Base-by-base conservation (phyloP, 2,113 vertebrate genomes). In the Festucalex cinctus region DNA sequence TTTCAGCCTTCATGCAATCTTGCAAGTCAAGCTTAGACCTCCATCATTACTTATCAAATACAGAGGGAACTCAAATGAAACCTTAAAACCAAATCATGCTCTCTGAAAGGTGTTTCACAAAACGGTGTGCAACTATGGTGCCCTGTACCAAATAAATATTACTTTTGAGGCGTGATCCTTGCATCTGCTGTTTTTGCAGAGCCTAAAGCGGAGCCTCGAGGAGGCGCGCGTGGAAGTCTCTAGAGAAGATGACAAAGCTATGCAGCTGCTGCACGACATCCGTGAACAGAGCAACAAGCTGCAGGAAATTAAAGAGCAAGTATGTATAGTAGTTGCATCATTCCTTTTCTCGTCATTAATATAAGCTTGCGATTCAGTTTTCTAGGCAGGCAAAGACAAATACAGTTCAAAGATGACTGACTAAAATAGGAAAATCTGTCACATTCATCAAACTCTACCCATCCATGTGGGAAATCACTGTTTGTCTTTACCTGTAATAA, bases 251-350 rank as follows among this genome's bases (percentile, higher is more conserved):
- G 97, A 99, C 90, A 98, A 99, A 88, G 97, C 97, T 53, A 88
- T 99, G 73, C 96, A 99, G 90, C 94, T 99, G 79, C 94, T 99
- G 78, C 96, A 98, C 12, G 97, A 99, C 88, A 99, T 99, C 86
- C 92, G 97, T 66, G 97, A 98, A 76, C 97, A 99, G 87, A 98
- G 96, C 92, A 94, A 93, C 92, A 98, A 98, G 90, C 93, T 99
- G 80, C 97, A 98, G 79, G 97, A 98, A 91, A 99, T 99, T 91
- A 98, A 98, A 90, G 96, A 99, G 85, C 97, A 98, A 94, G 97
- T 99, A 92, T 65, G 81, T 77, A 49, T 17, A 8, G 6, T 39
- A 6, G 54, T 28, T 37, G 17, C 10, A 57, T 28, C 24, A 39
- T 60, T 8, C 57, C 54, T 57, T 17, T 54, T 46, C 63, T 28